Conservation (phyloP, 2,888 invertebrate species). For the Ormyrus labotus region DNA sequence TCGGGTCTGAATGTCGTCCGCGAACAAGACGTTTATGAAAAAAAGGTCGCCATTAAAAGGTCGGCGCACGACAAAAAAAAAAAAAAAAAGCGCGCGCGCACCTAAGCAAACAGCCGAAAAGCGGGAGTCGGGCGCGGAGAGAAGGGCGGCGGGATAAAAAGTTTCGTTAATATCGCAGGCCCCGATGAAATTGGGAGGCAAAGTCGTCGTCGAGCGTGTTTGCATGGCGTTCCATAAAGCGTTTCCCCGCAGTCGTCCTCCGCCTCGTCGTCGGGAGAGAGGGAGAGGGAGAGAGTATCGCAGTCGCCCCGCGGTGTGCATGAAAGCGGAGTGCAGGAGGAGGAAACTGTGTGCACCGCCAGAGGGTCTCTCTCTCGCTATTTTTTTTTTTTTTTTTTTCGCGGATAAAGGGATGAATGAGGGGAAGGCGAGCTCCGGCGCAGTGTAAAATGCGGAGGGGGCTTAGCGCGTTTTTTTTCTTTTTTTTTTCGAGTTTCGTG, state of each 20-base stretch:
- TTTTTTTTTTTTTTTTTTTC: too few species aligned
- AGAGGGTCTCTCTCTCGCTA: too few species aligned
- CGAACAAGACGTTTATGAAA: conserved; percentile 36
- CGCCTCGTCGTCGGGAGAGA: background rate
- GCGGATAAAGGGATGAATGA: too few species aligned
- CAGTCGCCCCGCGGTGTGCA: background rate
- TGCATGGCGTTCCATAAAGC: conserved; percentile 34
- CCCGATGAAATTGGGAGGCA: conserved; percentile 35
- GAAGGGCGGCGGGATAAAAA: background rate
- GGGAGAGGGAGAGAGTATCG: conserved; percentile 7
- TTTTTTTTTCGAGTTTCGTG: too few species aligned
- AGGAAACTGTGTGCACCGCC: too few species aligned
- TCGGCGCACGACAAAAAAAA: too few species aligned
- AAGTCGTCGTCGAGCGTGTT: conserved; percentile 38
- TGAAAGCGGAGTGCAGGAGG: background rate
- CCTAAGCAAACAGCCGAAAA: conserved; percentile 36
- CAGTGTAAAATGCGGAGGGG: too few species aligned
- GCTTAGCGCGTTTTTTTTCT: too few species aligned
- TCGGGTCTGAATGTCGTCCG: conserved; percentile 23
- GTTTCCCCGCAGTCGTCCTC: conserved; percentile 4
- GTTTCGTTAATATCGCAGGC: conserved; percentile 48
- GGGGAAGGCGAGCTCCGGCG: too few species aligned
- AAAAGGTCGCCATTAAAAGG: background rate
- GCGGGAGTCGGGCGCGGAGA: background rate
- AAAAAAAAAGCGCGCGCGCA: background rate